Evolutionary conservation across 2,797 vertebrate species (phyloP).

Genomic region (Aeoliscus strigatus): DNA sequence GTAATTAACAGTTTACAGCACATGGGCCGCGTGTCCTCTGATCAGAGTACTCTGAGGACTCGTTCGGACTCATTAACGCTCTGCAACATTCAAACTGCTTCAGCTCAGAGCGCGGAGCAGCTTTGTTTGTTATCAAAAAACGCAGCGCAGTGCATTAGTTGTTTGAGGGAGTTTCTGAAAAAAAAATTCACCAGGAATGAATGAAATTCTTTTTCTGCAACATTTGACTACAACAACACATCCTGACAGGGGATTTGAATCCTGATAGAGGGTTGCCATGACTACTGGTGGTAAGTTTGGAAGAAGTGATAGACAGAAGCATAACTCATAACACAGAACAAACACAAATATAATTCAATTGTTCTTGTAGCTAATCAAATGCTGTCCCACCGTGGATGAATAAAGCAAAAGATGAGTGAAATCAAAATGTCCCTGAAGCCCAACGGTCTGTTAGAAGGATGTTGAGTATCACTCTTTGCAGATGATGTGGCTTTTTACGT

Average conservation of each 20-base stretch:
- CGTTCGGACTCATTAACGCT: conserved; percentile 38
- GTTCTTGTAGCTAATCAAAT: conserved; percentile 9
- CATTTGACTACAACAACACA: too few species aligned
- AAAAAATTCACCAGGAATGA: too few species aligned
- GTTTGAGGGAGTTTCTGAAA: too few species aligned
- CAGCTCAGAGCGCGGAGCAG: conserved; percentile 15
- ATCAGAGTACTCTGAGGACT: conserved; percentile 28
- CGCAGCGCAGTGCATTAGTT: too few species aligned
- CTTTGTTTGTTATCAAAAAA: conserved; percentile 20
- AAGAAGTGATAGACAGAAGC: too few species aligned
- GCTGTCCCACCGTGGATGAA: not conserved
- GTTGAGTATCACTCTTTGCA: conserved; percentile 22
- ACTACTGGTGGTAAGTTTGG: too few species aligned
- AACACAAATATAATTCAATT: not conserved
- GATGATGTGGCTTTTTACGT: conserved; percentile 38
- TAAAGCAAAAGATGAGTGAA: not conserved
- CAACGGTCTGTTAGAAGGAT: too few species aligned
- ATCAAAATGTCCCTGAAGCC: too few species aligned
- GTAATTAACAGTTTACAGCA: conserved; percentile 46
- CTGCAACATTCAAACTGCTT: conserved; percentile 16
- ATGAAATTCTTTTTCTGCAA: too few species aligned
- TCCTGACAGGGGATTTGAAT: too few species aligned
- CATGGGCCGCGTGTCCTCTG: conserved; percentile 23
- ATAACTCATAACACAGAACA: too few species aligned
- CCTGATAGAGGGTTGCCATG: too few species aligned